phyloP scores from a whole-genome alignment of 2,113 vertebrate genomes.

The Fulmarus glacialis region DNA sequence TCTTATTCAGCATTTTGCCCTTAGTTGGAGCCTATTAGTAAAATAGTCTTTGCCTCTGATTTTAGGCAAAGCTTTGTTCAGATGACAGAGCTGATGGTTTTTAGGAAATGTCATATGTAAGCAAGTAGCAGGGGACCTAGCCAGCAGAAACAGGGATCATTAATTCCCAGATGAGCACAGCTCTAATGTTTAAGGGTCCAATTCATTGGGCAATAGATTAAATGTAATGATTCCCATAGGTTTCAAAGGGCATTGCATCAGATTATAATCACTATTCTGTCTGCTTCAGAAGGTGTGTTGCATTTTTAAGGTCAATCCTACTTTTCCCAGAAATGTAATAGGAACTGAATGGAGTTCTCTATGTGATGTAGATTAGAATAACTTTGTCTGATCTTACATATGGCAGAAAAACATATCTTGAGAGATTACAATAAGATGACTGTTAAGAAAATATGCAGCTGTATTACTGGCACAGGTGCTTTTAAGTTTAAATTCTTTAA shows the following conservation, averaged over 20 bases:
- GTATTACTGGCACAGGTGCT: neutral
- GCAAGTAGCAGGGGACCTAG: neutral
- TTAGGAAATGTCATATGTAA: neutral
- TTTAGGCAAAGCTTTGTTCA: neutral
- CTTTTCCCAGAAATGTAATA: neutral
- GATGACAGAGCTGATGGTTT: neutral
- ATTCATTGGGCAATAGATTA: neutral
- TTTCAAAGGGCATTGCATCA: neutral
- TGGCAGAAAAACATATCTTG: neutral
- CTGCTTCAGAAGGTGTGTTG: neutral
- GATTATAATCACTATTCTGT: neutral
- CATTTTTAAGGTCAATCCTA: neutral
- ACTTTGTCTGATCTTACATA: neutral
- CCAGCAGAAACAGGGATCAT: neutral
- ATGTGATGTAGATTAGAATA: neutral
- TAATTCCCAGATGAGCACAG: neutral
- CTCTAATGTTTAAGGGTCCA: neutral
- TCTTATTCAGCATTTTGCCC: conserved; percentile 15
- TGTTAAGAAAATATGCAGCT: neutral
- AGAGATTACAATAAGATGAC: neutral
- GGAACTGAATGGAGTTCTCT: neutral
- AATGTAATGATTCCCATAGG: neutral
- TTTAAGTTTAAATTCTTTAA: neutral
- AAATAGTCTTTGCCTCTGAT: neutral
- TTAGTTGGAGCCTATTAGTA: neutral